Evolutionary conservation across 2,797 vertebrate genomes (phyloP).

Genomic region (Pseudochaenichthys georgianus): DNA sequence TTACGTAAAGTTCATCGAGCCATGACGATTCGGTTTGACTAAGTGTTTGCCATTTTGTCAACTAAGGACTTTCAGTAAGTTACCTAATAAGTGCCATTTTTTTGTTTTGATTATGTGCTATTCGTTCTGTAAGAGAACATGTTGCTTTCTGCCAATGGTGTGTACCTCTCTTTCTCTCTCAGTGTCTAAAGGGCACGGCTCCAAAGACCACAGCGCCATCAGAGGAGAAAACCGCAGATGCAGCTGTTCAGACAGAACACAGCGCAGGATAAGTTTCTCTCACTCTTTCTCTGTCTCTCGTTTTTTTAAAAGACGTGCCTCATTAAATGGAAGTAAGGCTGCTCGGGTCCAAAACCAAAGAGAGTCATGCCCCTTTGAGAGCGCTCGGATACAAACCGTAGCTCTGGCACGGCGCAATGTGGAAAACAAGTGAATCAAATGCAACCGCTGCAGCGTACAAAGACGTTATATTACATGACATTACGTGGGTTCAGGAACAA

Average conservation of each 20-base stretch:
- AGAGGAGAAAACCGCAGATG: conserved; percentile 76
- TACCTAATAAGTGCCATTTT: conserved; percentile 48
- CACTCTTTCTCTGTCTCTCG: conserved; percentile 55
- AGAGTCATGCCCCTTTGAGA: conserved; percentile 70
- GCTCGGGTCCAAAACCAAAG: conserved; percentile 70
- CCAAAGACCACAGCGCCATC: conserved; percentile 74
- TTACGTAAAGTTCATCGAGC: conserved; percentile 25
- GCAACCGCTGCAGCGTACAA: conserved; percentile 48
- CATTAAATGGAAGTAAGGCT: conserved; percentile 75
- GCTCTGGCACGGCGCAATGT: conserved; percentile 54
- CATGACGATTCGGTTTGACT: conserved; percentile 44
- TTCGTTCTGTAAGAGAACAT: conserved; percentile 34
- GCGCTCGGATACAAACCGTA: conserved; percentile 66
- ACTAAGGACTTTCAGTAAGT: conserved; percentile 34
- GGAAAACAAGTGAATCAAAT: conserved; percentile 78
- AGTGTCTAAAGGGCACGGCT: conserved; percentile 70
- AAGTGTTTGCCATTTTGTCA: conserved; percentile 37
- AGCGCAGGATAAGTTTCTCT: conserved; percentile 68
- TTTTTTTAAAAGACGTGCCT: conserved; percentile 64
- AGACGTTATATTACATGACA: conserved; percentile 63
- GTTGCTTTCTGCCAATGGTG: conserved; percentile 29
- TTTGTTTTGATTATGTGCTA: conserved; percentile 42
- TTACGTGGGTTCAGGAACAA: conserved; percentile 56
- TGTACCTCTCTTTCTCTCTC: conserved; percentile 32
- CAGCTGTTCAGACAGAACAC: conserved; percentile 79